Conservation (phyloP, 2,113 vertebrate genomes). For the Scophthalmus maximus region DNA sequence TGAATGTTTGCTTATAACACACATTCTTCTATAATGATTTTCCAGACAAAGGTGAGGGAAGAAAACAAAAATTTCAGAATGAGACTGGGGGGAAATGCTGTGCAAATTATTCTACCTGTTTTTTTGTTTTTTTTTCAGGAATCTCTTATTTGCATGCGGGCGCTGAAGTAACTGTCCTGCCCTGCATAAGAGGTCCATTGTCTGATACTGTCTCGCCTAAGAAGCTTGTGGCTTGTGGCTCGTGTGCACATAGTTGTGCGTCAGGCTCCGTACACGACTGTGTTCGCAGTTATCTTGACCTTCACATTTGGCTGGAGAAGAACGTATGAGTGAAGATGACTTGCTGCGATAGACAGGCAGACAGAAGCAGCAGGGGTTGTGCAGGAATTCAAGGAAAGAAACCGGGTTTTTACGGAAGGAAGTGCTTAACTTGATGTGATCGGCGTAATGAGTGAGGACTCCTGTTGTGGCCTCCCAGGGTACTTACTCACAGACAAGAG, state of each 20-base stretch:
- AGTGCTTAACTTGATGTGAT: conserved; percentile 73
- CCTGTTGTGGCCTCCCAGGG: conserved; percentile 33
- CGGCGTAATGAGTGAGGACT: conserved; percentile 69
- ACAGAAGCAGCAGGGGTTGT: conserved; percentile 51
- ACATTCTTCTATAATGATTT: not conserved
- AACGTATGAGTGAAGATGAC: conserved; percentile 46
- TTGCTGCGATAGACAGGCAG: conserved; percentile 37
- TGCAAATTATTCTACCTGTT: not conserved
- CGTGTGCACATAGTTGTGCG: not conserved
- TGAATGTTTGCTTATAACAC: not conserved
- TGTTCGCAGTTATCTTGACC: conserved; percentile 34
- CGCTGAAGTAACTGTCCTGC: not conserved
- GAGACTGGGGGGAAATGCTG: no score
- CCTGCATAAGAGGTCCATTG: conserved; percentile 6
- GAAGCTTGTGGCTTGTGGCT: no score
- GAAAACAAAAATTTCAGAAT: no score
- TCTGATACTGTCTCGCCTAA: conserved; percentile 1
- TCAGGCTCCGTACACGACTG: conserved; percentile 5
- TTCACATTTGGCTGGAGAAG: conserved; percentile 46
- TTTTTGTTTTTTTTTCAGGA: not conserved
- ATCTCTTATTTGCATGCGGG: not conserved
- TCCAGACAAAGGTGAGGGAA: not conserved
- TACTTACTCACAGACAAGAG: conserved; percentile 15
- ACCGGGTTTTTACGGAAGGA: conserved; percentile 27
- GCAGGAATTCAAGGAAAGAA: conserved; percentile 30